phyloP scores from a whole-genome alignment of 2,797 vertebrate species.

The Platalea minor region DNA sequence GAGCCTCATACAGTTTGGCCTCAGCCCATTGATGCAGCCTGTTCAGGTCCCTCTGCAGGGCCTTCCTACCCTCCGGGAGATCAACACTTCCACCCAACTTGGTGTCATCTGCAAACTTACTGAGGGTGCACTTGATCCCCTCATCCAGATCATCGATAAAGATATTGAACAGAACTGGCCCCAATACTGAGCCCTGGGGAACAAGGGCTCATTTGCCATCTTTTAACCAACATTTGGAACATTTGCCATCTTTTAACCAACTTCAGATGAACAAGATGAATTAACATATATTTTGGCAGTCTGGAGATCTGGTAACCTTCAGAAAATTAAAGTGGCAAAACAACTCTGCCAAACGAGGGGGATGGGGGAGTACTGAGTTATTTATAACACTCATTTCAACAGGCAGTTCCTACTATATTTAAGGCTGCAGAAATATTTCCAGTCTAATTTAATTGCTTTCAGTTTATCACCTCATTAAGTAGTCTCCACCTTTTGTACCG shows the following conservation, averaged over 20 bases:
- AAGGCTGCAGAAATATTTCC: neutral
- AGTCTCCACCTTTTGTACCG: neutral
- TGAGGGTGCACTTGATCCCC: too few species aligned
- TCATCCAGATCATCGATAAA: too few species aligned
- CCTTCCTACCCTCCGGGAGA: too few species aligned
- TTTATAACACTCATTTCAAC: neutral
- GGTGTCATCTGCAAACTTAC: too few species aligned
- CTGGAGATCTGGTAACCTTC: neutral
- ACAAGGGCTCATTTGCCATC: too few species aligned
- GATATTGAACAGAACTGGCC: too few species aligned
- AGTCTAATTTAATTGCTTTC: neutral
- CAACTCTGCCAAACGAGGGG: neutral
- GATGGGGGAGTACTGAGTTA: accelerated
- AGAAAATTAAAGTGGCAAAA: constrained; percentile 21
- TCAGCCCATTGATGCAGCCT: too few species aligned
- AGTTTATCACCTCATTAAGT: neutral
- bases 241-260: constrained; percentile 7
- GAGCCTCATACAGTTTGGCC: too few species aligned
- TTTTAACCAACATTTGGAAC: too few species aligned
- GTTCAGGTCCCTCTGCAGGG: too few species aligned
- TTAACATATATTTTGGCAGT: constrained; percentile 16
- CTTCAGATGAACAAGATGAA: neutral
- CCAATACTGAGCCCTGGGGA: too few species aligned
- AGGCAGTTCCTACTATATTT: neutral
- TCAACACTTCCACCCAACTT: too few species aligned